Base-by-base conservation (phyloP, 92 coral and sea anemone species). In the Porites divaricata region DNA sequence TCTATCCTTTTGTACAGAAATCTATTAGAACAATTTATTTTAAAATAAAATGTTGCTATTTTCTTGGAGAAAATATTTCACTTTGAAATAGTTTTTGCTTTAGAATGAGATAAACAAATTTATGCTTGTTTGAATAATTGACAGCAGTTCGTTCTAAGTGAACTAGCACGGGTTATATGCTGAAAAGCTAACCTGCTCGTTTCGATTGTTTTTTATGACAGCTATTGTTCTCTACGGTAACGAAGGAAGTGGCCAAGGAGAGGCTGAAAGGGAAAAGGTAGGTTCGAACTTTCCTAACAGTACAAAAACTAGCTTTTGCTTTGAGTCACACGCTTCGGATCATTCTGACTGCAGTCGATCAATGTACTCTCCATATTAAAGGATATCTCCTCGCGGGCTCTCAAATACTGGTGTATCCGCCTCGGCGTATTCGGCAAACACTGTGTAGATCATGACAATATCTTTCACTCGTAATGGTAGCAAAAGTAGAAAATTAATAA, bases 141-240 rank as follows among this genome's bases (percentile, higher is more conserved):
- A 79, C 16, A 24, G 6, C 12, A 11, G 50, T 11, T 54, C 25
- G 45, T 77, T 52, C 52, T 49, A 50, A 8, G 16, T 26, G 20
- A 50, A 16, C 48, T 22, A 63, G 1, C 17, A 16, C 68, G 28
- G 2, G 19, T 19, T 76, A 61, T 8, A 76, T 59, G 13, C 80
- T 76, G 81, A 77, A 79, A 79, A 15, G 21, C 23, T 45, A 81
- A 81, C 84, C 84, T 80, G 85, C 77, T 58, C 5, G 25, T 7
- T 9, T 81, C 23, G 7, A 17, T 72, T 59, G 57, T 61, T 5
- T 49, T 62, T 15, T 2, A 23, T 57, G 28, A 77, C 85, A 87
- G 92, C 88, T 45, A 54, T 91, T 53, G 64, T 93, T 23, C 89
- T 93, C 19, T 87, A 83, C 72, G 96, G 96, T 10, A 90, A 78